Percentiles rank a stretch among this genome's conserved stretches.
These are phyloP conservation scores for Ibidorhyncha struthersii DNA, from an alignment of 2,113 vertebrate species.

Conservation along the genomic window DNA sequence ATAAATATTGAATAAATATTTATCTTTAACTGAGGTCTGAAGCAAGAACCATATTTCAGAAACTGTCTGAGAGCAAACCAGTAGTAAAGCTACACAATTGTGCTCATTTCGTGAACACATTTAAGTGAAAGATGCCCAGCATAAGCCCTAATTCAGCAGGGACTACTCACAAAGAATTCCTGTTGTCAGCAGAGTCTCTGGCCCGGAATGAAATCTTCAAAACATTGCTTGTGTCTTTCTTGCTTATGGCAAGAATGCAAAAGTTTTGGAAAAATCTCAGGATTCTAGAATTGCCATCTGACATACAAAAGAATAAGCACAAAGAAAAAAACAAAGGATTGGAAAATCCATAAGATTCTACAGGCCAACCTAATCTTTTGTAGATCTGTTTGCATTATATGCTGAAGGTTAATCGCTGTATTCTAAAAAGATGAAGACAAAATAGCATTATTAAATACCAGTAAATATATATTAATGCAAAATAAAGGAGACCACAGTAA, in stretches of 20 bases:
- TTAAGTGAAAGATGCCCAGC: background rate
- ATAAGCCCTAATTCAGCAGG: background rate
- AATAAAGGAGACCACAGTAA: background rate
- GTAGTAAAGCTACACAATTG: background rate
- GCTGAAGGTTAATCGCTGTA: background rate
- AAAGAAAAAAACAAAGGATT: background rate
- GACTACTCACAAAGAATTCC: background rate
- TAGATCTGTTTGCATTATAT: background rate
- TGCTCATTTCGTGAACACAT: background rate
- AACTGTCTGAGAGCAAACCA: background rate
- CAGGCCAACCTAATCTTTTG: background rate
- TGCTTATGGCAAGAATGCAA: background rate
- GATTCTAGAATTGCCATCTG: background rate
- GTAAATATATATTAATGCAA: background rate
- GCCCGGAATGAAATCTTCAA: background rate
- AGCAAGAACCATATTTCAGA: background rate
- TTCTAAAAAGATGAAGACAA: background rate
- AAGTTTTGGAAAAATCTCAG: background rate
- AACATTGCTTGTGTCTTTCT: background rate
- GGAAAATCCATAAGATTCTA: background rate
- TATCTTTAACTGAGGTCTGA: background rate
- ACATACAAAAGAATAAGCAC: background rate
- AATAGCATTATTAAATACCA: background rate
- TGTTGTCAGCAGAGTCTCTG: background rate
- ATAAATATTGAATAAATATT: background rate